Base-by-base conservation (phyloP, 64 coral and sea anemone genomes). In the Anthopleura sola region DNA sequence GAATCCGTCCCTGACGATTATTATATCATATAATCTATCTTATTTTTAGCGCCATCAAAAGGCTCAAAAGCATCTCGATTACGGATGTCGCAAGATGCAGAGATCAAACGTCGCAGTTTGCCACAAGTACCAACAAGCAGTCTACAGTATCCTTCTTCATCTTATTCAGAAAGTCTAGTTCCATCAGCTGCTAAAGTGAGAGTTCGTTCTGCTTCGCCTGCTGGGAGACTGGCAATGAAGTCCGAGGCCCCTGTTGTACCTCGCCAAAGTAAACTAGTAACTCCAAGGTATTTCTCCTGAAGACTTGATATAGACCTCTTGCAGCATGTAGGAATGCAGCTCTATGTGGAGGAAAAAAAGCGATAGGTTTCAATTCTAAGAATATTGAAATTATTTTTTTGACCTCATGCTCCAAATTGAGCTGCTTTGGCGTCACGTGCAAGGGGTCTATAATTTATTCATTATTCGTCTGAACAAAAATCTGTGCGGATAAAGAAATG, bases 41-140 rank as follows among this genome's bases (percentile, higher is more conserved):
- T 34, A 6, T 47, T 34, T 83, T 0, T 31, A 83, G 82, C 82
- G 16, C 82, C 82, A 56, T 26, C 46, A 54, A 83, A 60, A 20
- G 24, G 26, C 12, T 31, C 49, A 38, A 83, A 83, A 19, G 51
- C 74, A 66, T 76, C 86, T 6, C 69, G 75, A 31, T 53, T 84
- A 19, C 51, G 83, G 9, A 37, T 54, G 19, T 81, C 83, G 18
- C 58, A 80, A 13, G 88, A 90, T 58, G 38, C 37, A 49, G 89
- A 91, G 32, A 49, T 91, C 29, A 46, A 54, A 58, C 75, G 89
- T 58, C 89, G 89, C 20, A 91, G 89, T 82, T 78, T 91, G 2
- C 89, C 89, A 29, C 89, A 91, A 86, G 75, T 84, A 1, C 89
- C 89, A 6, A 79, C 89, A 14, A 37, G 83, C 32, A 90, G 49